Evolutionary conservation across 2,888 invertebrate genomes (phyloP).

Genomic region (Pogonocherus hispidulus): DNA sequence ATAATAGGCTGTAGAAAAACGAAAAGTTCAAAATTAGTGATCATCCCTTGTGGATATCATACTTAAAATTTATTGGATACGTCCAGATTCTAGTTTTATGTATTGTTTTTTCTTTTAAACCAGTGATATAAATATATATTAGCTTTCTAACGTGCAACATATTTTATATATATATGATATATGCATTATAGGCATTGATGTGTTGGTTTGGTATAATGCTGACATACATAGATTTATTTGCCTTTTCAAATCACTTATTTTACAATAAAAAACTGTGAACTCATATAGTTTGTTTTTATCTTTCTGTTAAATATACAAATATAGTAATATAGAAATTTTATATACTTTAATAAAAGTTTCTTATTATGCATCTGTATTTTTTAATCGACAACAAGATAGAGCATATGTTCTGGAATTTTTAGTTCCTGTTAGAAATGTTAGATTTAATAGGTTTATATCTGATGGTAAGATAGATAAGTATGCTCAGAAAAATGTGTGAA

Average conservation of each 20-base stretch:
- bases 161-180: constrained; percentile 32
- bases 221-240: constrained; percentile 19
- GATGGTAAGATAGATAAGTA: no score
- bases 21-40: constrained; percentile 16
- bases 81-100: constrained; percentile 40
- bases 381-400: no score
- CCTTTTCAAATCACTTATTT: constrained; percentile 24
- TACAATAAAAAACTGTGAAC: constrained; percentile 16
- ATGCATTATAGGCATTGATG: constrained; percentile 31
- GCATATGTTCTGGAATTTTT: no score
- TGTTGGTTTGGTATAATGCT: constrained; percentile 32
- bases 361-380: constrained; percentile 5
- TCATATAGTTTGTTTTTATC: constrained; percentile 10
- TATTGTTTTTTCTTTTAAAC: constrained; percentile 27
- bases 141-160: constrained; percentile 34
- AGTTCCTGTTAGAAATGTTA: no score
- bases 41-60: constrained; percentile 34
- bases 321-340: constrained; percentile 35
- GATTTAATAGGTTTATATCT: no score
- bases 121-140: constrained; percentile 34
- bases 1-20: constrained; percentile 16
- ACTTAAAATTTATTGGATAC: constrained; percentile 44
- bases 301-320: constrained; percentile 30
- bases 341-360: constrained; percentile 39
- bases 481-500: no score